Conservation (phyloP, 92 coral and sea anemone genomes). For the Porites cylindrica region DNA sequence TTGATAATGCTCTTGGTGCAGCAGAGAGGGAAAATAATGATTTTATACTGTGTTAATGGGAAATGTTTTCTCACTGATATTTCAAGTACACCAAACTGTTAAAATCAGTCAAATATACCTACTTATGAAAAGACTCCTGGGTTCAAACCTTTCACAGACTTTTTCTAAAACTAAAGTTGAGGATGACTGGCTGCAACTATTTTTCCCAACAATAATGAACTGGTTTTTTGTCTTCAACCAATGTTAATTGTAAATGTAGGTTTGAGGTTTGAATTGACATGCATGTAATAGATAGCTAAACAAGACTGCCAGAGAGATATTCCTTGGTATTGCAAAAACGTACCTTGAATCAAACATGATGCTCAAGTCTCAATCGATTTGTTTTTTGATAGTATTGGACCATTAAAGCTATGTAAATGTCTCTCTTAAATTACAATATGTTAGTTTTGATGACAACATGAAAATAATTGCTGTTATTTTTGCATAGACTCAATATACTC, state of each 20-base stretch:
- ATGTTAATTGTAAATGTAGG: background rate
- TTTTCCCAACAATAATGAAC: background rate
- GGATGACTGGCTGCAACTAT: background rate
- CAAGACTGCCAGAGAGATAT: background rate
- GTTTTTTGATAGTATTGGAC: background rate
- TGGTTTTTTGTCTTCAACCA: background rate
- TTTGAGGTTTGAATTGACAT: too few species aligned
- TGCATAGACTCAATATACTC: too few species aligned
- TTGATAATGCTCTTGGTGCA: background rate
- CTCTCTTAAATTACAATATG: too few species aligned
- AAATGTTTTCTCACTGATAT: background rate
- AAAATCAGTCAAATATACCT: background rate
- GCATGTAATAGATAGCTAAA: background rate
- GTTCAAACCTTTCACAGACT: too few species aligned
- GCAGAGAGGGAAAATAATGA: background rate
- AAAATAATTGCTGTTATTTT: too few species aligned
- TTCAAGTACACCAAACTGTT: background rate
- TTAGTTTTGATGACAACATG: too few species aligned
- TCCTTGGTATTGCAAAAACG: background rate
- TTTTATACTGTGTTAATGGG: background rate
- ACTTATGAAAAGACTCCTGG: too few species aligned
- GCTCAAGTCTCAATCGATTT: background rate
- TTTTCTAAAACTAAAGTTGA: background rate
- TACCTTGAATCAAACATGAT: constrained; percentile 16
- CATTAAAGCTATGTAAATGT: background rate